These are phyloP conservation scores for Gyps fulvus DNA, from an alignment of 2,113 vertebrate species.

Conservation along the genomic window DNA sequence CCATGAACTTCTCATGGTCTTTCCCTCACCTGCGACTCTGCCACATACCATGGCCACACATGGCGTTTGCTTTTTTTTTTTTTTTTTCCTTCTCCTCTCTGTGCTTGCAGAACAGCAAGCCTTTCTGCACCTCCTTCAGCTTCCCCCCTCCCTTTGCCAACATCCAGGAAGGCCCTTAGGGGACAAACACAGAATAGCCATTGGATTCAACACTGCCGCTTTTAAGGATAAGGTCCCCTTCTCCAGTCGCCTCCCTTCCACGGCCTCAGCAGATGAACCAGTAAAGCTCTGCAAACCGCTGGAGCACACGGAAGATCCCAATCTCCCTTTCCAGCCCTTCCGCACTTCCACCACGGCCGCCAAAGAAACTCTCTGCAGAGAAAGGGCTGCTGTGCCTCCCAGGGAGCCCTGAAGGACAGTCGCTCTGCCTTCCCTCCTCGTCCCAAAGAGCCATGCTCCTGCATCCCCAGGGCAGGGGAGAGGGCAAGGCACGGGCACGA, in stretches of 20 bases:
- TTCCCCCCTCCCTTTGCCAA: background rate
- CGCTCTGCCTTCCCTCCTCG: background rate
- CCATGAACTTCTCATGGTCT: background rate
- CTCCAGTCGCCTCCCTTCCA: background rate
- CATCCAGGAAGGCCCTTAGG: background rate
- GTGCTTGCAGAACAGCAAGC: background rate
- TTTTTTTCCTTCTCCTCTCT: background rate
- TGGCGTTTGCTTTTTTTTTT: background rate
- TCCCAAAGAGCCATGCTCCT: background rate
- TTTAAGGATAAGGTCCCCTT: background rate
- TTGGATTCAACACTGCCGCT: background rate
- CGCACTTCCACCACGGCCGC: background rate
- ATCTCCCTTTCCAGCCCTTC: background rate
- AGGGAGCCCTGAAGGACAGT: accelerated
- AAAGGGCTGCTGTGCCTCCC: background rate
- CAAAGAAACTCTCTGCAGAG: background rate
- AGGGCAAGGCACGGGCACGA: accelerated
- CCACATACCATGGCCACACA: background rate
- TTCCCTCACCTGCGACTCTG: background rate
- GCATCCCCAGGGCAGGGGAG: background rate
- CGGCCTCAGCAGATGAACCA: background rate
- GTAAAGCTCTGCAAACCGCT: background rate
- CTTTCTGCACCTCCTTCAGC: background rate
- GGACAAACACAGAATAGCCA: background rate
- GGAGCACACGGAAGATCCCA: background rate